Conservation (phyloP, 1,140 invertebrate species). For the Drosophila ercepeae region DNA sequence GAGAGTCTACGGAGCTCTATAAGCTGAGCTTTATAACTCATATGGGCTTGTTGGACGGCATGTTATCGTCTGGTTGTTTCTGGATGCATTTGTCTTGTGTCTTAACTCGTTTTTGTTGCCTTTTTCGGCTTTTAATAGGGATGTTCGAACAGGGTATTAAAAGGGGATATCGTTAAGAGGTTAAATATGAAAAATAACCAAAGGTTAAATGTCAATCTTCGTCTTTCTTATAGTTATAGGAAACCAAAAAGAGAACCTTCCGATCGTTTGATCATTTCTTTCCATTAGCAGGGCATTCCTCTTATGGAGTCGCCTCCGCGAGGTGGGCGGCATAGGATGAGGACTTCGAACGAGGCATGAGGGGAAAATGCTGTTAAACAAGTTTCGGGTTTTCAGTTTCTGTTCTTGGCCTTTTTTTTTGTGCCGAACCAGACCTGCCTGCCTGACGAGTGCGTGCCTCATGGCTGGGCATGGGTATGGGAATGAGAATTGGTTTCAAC, state of each 20-base stretch:
- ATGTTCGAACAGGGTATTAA: conserved; percentile 1
- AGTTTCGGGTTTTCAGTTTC: conserved; percentile 55
- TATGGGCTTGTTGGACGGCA: conserved; percentile 50
- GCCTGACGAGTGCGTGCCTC: conserved; percentile 52
- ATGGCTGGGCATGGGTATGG: conserved; percentile 55
- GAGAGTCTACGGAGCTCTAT: conserved; percentile 32
- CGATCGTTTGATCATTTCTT: conserved; percentile 24
- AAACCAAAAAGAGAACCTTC: neutral
- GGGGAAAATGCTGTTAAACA: conserved; percentile 69
- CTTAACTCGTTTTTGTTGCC: conserved; percentile 19
- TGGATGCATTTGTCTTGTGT: conserved; percentile 31
- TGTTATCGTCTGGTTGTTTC: conserved; percentile 47
- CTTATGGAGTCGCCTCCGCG: conserved; percentile 22
- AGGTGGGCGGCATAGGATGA: conserved; percentile 12
- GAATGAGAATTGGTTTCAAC: conserved; percentile 46
- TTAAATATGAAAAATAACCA: neutral
- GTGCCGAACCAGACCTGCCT: conserved; percentile 8
- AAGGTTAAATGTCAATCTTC: neutral
- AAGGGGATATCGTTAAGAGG: neutral
- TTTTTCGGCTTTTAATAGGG: conserved; percentile 27
- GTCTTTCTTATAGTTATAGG: neutral
- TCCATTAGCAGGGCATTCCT: conserved; percentile 18
- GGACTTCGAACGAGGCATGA: neutral
- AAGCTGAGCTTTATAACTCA: conserved; percentile 27
- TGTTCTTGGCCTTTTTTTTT: conserved; percentile 25